Conservation (phyloP, 1,140 invertebrate genomes). For the Zelostemma sp. region DNA sequence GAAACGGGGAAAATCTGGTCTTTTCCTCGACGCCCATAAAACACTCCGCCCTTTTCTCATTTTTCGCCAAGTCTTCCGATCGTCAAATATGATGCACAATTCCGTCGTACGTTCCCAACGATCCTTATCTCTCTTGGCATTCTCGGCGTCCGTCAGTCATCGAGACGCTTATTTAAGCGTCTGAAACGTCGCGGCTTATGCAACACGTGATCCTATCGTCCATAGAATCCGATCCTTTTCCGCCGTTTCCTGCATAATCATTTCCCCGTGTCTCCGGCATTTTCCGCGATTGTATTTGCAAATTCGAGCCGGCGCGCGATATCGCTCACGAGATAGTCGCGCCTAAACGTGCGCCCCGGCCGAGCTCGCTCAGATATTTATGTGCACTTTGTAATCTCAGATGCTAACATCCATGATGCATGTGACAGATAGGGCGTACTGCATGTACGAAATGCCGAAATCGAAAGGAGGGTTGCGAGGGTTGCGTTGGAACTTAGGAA, state of each 20-base stretch:
- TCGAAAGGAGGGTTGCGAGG: slow-evolving; percentile 30
- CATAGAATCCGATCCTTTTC: slow-evolving; percentile 25
- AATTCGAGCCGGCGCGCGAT: slow-evolving; percentile 36
- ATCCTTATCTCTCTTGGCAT: slow-evolving; percentile 8
- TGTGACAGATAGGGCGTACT: slow-evolving; percentile 40
- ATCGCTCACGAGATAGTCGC: slow-evolving; percentile 36
- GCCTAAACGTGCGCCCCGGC: slow-evolving; percentile 19
- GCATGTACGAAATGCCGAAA: slow-evolving; percentile 34
- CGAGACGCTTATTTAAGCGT: slow-evolving; percentile 30
- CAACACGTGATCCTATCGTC: slow-evolving; percentile 42
- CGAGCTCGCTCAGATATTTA: slow-evolving; percentile 40
- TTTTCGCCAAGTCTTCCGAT: not conserved
- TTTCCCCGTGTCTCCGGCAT: slow-evolving; percentile 36
- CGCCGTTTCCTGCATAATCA: slow-evolving; percentile 33
- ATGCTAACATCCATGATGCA: slow-evolving; percentile 47
- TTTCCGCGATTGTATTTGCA: slow-evolving; percentile 44
- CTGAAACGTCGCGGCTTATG: slow-evolving; percentile 38
- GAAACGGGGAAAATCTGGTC: too few species aligned
- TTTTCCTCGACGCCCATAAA: not conserved
- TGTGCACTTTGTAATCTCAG: slow-evolving; percentile 51
- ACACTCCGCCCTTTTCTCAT: not conserved
- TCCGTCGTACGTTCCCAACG: not conserved
- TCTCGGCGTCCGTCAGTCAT: slow-evolving; percentile 10
- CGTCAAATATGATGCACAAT: not conserved
- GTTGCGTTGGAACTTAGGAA: slow-evolving; percentile 22